A percentile compares a stretch with the other conserved stretches of the same genome.
These are phyloP conservation scores for Campoletis sonorensis DNA, from an alignment of 1,140 invertebrate species.

Conservation along the genomic window DNA sequence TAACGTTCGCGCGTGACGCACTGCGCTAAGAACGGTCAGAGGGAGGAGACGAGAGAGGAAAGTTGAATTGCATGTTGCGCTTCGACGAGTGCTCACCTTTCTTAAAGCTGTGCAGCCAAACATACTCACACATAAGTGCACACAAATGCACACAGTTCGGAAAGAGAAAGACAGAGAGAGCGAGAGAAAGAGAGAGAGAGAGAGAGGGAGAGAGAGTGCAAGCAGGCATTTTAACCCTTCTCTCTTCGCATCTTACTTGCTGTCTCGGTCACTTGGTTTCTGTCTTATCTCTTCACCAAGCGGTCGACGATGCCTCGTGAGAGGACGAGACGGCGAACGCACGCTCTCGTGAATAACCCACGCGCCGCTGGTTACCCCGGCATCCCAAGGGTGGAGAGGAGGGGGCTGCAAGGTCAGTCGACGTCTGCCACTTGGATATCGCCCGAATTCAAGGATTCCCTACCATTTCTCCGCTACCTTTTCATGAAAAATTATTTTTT, in stretches of 20 bases:
- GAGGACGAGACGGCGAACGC: constrained; percentile 29
- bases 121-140: background rate
- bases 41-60: constrained; percentile 26
- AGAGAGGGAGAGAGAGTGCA: constrained; percentile 46
- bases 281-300: constrained; percentile 37
- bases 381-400: constrained; percentile 12
- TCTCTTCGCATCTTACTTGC: background rate
- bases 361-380: constrained; percentile 56
- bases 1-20: constrained; percentile 10
- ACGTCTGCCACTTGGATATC: constrained; percentile 55
- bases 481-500: background rate
- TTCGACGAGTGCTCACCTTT: constrained; percentile 15
- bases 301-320: constrained; percentile 27
- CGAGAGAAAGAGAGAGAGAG: no score
- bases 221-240: constrained; percentile 51
- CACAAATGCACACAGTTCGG: background rate
- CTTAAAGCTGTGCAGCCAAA: background rate
- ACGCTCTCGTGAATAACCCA: constrained; percentile 57
- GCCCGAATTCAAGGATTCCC: constrained; percentile 36
- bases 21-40: background rate
- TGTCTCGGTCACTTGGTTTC: constrained; percentile 26
- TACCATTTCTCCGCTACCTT: background rate
- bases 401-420: constrained; percentile 62
- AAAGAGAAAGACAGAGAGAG: constrained; percentile 16
- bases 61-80: constrained; percentile 21